A percentile compares a stretch with the other conserved stretches of the same genome.
Evolutionary conservation across 2,113 vertebrate species (phyloP).

Genomic region (Bambusicola thoracicus): DNA sequence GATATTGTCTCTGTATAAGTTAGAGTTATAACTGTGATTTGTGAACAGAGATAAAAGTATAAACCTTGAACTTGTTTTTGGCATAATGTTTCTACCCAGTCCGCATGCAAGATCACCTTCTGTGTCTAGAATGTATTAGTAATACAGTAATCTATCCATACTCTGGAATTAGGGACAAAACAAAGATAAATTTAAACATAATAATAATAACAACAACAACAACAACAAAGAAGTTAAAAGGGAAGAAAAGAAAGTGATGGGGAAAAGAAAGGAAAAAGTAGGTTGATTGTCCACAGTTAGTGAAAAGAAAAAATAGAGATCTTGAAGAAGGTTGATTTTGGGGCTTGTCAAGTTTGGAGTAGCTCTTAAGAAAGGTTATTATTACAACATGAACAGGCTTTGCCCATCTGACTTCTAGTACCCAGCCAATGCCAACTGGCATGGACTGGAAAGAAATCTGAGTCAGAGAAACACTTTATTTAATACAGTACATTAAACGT

Average conservation of each 20-base stretch:
- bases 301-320: not conserved
- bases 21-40: not conserved
- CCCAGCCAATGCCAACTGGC: slow-evolving; percentile 1
- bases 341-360: not conserved
- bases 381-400: not conserved
- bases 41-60: not conserved
- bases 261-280: not conserved
- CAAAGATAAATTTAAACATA: not conserved
- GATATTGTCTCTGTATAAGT: fast-evolving
- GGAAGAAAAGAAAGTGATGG: not conserved
- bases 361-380: not conserved
- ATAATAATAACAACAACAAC: not conserved
- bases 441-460: not conserved
- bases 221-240: not conserved
- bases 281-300: not conserved
- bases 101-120: not conserved
- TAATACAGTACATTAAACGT: slow-evolving; percentile 35
- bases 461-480: slow-evolving; percentile 42
- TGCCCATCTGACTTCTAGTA: not conserved
- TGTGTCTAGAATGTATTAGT: not conserved
- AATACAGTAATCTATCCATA: not conserved
- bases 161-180: not conserved
- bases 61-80: not conserved
- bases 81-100: not conserved
- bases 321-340: not conserved